Evolutionary conservation across 2,888 invertebrate genomes (phyloP).

Genomic region (Epistrophella euchroma): DNA sequence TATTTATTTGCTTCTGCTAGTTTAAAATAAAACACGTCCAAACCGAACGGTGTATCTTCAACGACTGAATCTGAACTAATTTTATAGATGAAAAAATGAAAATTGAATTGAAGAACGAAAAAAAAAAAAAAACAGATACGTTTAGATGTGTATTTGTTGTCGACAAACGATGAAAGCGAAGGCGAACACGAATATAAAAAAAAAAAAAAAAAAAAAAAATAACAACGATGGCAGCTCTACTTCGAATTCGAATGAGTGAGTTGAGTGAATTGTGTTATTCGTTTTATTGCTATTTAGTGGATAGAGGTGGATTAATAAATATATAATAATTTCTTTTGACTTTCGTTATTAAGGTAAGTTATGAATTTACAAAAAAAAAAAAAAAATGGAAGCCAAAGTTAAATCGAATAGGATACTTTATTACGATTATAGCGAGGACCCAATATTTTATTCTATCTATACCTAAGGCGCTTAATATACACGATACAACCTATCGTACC

Average conservation of each 20-base stretch:
- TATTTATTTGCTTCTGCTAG: not conserved
- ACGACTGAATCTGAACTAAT: constrained; percentile 67
- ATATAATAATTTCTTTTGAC: not conserved
- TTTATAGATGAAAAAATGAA: constrained; percentile 64
- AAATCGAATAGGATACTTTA: not conserved
- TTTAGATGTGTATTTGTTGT: constrained; percentile 26
- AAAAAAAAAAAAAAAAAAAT: constrained; percentile 3
- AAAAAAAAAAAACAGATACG: constrained; percentile 8
- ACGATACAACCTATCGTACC: no score
- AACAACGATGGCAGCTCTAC: constrained; percentile 32
- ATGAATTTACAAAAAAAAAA: not conserved
- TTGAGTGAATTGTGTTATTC: constrained; percentile 27
- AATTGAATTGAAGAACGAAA: constrained; percentile 61
- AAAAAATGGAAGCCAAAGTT: not conserved
- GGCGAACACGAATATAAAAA: constrained; percentile 14
- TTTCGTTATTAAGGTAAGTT: constrained; percentile 1
- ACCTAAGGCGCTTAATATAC: no score
- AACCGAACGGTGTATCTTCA: constrained; percentile 70
- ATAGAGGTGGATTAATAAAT: constrained; percentile 23
- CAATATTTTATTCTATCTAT: not conserved
- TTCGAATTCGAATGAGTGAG: constrained; percentile 39
- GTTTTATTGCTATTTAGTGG: constrained; percentile 20
- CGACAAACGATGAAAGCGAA: constrained; percentile 36
- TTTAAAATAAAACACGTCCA: constrained; percentile 54
- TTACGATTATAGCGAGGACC: not conserved